These are phyloP conservation scores for Ametastegia equiseti DNA, from an alignment of 2,888 invertebrate species.

Conservation along the genomic window DNA sequence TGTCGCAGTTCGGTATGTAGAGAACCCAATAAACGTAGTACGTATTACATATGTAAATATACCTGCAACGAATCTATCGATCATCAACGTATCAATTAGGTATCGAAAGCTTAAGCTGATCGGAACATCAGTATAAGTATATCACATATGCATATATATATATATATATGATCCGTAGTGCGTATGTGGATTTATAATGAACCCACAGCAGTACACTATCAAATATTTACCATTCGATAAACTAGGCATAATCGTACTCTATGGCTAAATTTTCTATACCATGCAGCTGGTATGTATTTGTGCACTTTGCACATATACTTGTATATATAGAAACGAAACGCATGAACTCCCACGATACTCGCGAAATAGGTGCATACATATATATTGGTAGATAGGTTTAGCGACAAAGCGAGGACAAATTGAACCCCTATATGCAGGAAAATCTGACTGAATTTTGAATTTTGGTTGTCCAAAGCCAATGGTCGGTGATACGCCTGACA, in stretches of 20 bases:
- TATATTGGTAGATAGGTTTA: neutral
- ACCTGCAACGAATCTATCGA: neutral
- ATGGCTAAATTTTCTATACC: neutral
- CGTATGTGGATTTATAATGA: constrained; percentile 7
- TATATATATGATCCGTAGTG: neutral
- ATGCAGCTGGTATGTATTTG: neutral
- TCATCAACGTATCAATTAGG: neutral
- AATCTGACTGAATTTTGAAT: constrained; percentile 26
- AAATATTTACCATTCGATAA: neutral
- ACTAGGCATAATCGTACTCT: neutral
- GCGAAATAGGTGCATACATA: neutral
- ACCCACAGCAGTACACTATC: constrained; percentile 18
- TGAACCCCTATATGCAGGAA: neutral
- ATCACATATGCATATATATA: no score
- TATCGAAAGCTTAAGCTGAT: constrained; percentile 7
- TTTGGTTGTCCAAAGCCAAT: constrained; percentile 23
- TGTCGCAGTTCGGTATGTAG: neutral
- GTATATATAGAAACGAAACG: neutral
- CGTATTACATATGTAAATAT: no score
- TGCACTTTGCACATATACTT: neutral
- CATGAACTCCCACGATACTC: neutral
- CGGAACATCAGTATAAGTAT: no score
- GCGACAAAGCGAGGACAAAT: constrained; percentile 3
- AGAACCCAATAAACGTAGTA: no score
- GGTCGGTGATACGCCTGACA: constrained; percentile 34